A percentile compares a stretch with the other conserved stretches of the same genome.
phyloP scores from a whole-genome alignment of 2,888 invertebrate genomes.

The Drosophila merina region DNA sequence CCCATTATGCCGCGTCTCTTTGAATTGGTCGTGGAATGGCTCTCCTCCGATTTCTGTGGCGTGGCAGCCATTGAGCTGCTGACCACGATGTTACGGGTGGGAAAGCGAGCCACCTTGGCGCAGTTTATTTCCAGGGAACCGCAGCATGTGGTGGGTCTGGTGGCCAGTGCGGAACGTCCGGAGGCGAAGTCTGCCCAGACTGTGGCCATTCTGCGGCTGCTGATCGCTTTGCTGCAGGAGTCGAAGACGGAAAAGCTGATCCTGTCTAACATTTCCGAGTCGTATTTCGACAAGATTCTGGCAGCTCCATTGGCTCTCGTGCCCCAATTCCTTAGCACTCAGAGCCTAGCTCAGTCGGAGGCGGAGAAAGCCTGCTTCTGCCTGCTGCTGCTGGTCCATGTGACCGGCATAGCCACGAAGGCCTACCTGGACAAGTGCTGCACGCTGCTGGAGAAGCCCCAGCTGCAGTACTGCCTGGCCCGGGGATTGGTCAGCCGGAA shows the following conservation, averaged over 20 bases:
- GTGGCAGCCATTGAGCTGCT: slow-evolving; percentile 79
- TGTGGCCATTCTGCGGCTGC: slow-evolving; percentile 74
- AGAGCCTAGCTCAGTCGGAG: slow-evolving; percentile 62
- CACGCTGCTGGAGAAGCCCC: slow-evolving; percentile 72
- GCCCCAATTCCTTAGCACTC: slow-evolving; percentile 64
- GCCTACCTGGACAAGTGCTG: slow-evolving; percentile 82
- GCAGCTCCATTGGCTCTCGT: slow-evolving; percentile 69
- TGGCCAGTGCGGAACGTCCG: slow-evolving; percentile 73
- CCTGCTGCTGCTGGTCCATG: slow-evolving; percentile 78
- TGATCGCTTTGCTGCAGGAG: slow-evolving; percentile 75
- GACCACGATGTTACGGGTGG: slow-evolving; percentile 66
- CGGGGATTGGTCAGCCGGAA: slow-evolving; percentile 78
- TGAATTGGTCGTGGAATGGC: slow-evolving; percentile 77
- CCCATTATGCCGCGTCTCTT: slow-evolving; percentile 78
- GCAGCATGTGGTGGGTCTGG: slow-evolving; percentile 69
- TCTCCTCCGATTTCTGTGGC: slow-evolving; percentile 76
- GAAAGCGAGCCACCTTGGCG: slow-evolving; percentile 58
- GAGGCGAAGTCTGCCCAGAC: slow-evolving; percentile 73
- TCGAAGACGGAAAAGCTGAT: slow-evolving; percentile 81
- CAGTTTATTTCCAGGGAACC: slow-evolving; percentile 76
- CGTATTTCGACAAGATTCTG: slow-evolving; percentile 82
- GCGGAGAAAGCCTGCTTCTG: slow-evolving; percentile 81
- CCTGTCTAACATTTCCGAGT: slow-evolving; percentile 81
- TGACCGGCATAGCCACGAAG: slow-evolving; percentile 81
- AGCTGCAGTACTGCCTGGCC: slow-evolving; percentile 81